phyloP scores from a whole-genome alignment of 2,113 vertebrate genomes.

The Regulus satrapa region DNA sequence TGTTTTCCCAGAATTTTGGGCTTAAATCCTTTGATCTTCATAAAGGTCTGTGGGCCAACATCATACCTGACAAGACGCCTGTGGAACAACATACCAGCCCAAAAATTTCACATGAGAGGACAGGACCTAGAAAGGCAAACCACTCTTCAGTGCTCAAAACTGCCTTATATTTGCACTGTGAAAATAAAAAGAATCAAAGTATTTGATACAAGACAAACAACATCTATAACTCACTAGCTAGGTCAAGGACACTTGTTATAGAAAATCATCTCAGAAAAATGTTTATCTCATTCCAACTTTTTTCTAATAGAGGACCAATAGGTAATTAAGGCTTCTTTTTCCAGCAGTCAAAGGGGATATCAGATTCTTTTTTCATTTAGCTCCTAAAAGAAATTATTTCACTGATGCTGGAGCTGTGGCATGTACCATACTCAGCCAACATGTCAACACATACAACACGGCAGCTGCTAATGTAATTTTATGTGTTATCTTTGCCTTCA shows the following conservation, averaged over 20 bases:
- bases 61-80: background rate
- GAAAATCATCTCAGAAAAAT: background rate
- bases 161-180: background rate
- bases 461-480: background rate
- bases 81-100: background rate
- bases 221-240: background rate
- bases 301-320: background rate
- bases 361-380: background rate
- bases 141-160: background rate
- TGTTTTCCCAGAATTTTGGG: background rate
- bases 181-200: background rate
- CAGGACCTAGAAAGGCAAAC: background rate
- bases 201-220: background rate
- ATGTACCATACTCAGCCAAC: background rate
- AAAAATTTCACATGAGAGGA: background rate
- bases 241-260: background rate
- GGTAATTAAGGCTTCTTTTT: background rate
- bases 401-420: background rate
- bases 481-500: background rate
- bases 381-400: background rate
- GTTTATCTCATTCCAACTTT: background rate
- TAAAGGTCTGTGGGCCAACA: background rate
- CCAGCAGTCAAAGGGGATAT: background rate
- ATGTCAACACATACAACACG: background rate
- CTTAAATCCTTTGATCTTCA: background rate